Conservation (phyloP, 2,888 invertebrate species). For the Apocheima hispidaria region DNA sequence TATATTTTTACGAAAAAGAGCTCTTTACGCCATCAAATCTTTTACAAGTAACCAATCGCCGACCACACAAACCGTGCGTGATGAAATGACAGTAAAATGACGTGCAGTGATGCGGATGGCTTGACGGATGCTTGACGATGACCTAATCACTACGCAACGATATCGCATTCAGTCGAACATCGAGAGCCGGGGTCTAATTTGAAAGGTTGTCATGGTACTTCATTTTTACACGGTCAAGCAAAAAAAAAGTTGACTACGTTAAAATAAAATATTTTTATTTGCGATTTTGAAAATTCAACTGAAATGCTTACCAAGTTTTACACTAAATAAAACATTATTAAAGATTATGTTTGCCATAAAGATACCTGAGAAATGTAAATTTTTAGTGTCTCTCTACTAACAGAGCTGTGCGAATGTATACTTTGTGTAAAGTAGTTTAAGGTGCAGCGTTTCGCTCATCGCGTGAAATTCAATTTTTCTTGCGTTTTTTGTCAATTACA, state of each 20-base stretch:
- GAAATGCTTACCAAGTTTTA: background rate
- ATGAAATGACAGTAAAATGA: slow-evolving; percentile 75
- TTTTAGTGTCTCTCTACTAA: background rate
- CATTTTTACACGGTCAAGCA: slow-evolving; percentile 4
- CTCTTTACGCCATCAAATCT: background rate
- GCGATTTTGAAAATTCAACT: background rate
- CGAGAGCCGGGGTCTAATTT: slow-evolving; percentile 33
- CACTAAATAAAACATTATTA: background rate
- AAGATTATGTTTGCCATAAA: too few species aligned
- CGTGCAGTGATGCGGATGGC: slow-evolving; percentile 82
- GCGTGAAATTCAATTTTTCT: too few species aligned
- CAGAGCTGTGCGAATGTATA: background rate
- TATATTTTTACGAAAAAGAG: background rate
- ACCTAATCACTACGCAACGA: slow-evolving; percentile 71
- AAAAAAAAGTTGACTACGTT: too few species aligned
- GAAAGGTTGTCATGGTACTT: slow-evolving; percentile 14
- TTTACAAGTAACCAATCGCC: slow-evolving; percentile 65
- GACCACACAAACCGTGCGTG: slow-evolving; percentile 80
- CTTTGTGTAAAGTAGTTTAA: too few species aligned
- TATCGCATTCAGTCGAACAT: slow-evolving; percentile 67
- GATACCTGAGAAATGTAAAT: background rate
- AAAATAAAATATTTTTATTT: background rate
- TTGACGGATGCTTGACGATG: slow-evolving; percentile 60
- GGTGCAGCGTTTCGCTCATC: too few species aligned
- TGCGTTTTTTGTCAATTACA: too few species aligned